Conservation (phyloP, 2,888 invertebrate genomes). For the Drosophila melanosoma region DNA sequence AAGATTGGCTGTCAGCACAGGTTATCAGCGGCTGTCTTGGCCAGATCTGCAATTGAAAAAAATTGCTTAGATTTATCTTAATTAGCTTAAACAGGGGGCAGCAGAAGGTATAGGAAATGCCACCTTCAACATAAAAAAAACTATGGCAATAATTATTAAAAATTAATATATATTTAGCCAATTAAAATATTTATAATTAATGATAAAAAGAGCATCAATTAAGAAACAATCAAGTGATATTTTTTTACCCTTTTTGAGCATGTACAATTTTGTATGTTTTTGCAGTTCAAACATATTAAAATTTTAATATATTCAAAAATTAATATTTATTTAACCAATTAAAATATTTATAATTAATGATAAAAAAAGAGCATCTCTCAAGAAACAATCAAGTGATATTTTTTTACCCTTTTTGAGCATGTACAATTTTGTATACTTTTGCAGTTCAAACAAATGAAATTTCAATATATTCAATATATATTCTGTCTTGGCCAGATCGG, state of each 20-base stretch:
- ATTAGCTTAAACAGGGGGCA: not conserved
- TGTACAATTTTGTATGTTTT: not conserved
- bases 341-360: not conserved
- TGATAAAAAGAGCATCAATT: not conserved
- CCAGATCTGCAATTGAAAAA: conserved; percentile 57
- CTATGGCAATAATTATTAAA: not conserved
- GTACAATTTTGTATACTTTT: not conserved
- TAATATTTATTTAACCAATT: too few species aligned
- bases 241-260: not conserved
- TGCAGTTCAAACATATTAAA: not conserved
- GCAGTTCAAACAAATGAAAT: not conserved
- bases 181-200: not conserved
- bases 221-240: not conserved
- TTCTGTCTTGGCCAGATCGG: too few species aligned
- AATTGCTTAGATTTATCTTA: conserved; percentile 45
- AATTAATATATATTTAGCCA: not conserved
- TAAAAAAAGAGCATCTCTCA: not conserved
- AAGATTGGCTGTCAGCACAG: conserved; percentile 33
- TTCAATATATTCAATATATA: conserved; percentile 1
- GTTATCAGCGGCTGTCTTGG: conserved; percentile 8
- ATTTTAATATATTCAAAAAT: conserved; percentile 1
- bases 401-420: not conserved
- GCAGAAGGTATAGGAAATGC: too few species aligned
- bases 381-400: not conserved
- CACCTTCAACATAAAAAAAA: not conserved